A percentile compares a stretch with the other conserved stretches of the same genome.
Conservation (phyloP, 2,113 vertebrate species). For the Equus przewalskii region DNA sequence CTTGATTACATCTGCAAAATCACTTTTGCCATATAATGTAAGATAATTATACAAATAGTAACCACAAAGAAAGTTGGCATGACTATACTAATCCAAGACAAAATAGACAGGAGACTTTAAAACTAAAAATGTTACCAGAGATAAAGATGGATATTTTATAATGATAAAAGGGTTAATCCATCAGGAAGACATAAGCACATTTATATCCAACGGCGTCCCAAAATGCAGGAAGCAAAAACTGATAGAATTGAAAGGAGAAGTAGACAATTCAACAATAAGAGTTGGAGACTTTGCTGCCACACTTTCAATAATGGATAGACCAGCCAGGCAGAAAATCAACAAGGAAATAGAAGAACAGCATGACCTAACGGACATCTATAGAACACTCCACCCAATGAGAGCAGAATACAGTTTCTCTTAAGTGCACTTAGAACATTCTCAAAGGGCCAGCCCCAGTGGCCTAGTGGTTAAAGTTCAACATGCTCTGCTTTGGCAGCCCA, state of each 20-base stretch:
- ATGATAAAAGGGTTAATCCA: not conserved
- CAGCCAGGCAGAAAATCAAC: not conserved
- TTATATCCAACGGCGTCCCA: not conserved
- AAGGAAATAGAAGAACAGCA: not conserved
- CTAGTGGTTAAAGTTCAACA: no score
- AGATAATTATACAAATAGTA: not conserved
- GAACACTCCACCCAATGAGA: not conserved
- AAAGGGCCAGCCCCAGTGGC: no score
- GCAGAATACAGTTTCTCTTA: not conserved
- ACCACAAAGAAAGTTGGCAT: not conserved
- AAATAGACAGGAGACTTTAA: no score
- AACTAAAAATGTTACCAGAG: not conserved
- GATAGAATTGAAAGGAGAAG: no score
- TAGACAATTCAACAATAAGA: not conserved
- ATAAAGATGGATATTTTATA: not conserved
- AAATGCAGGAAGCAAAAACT: not conserved
- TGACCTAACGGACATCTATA: not conserved
- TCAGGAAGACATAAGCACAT: not conserved
- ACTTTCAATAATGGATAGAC: no score
- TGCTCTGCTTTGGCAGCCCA: no score
- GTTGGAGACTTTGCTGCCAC: not conserved
- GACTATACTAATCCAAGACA: no score
- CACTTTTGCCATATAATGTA: not conserved
- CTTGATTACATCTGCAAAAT: not conserved
- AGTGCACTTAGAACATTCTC: not conserved